phyloP scores from a whole-genome alignment of 2,113 vertebrate genomes.

The Protomyctophum bolini region DNA sequence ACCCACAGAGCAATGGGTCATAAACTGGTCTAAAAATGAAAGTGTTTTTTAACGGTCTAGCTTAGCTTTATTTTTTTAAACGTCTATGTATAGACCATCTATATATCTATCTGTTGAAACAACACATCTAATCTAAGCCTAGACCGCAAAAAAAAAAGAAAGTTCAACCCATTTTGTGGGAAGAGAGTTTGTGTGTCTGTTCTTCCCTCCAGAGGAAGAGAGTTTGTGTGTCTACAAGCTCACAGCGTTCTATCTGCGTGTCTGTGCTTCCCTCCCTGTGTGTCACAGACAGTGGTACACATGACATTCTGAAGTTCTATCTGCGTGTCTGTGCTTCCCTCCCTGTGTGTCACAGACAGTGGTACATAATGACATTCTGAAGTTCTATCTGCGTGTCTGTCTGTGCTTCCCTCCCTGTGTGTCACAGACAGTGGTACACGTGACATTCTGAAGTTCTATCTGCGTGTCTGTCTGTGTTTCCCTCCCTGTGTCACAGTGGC shows the following conservation, averaged over 20 bases:
- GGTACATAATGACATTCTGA: slow-evolving; percentile 92
- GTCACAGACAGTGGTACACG: slow-evolving; percentile 86
- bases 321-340: background rate
- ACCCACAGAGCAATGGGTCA: too few relatives aligned
- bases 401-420: slow-evolving; percentile 14
- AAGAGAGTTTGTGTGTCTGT: too few relatives aligned
- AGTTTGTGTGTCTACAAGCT: too few relatives aligned
- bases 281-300: slow-evolving; percentile 85
- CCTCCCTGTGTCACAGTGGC: slow-evolving; percentile 80
- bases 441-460: slow-evolving; percentile 81
- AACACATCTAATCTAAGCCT: too few relatives aligned
- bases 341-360: slow-evolving; percentile 73
- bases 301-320: slow-evolving; percentile 85
- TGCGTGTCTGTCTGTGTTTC: background rate
- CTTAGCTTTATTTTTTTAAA: too few relatives aligned
- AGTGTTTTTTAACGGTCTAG: too few relatives aligned
- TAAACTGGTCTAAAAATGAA: too few relatives aligned
- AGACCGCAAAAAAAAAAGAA: too few relatives aligned
- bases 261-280: background rate
- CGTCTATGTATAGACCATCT: too few relatives aligned
- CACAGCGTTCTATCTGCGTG: background rate
- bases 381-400: background rate
- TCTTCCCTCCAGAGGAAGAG: too few relatives aligned
- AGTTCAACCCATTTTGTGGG: too few relatives aligned
- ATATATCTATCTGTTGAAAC: too few relatives aligned